phyloP scores from a whole-genome alignment of 1,140 invertebrate species.

The Brachionus calyciflorus region DNA sequence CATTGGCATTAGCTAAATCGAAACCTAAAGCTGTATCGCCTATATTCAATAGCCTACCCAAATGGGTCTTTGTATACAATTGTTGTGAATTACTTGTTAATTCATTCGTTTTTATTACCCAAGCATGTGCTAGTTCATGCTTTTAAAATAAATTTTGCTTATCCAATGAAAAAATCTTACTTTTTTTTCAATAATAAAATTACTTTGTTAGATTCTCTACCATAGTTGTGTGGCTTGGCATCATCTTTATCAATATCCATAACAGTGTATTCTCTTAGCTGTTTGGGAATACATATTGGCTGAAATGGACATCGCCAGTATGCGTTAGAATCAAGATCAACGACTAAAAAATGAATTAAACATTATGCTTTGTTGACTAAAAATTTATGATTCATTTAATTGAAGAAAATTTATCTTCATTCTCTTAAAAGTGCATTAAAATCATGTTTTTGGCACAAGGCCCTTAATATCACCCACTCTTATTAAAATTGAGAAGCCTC shows the following conservation, averaged over 20 bases:
- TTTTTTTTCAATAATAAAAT: constrained; percentile 22
- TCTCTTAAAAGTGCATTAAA: too few relatives aligned
- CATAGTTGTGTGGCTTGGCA: constrained; percentile 61
- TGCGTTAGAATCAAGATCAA: constrained; percentile 74
- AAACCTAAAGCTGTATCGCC: constrained; percentile 89
- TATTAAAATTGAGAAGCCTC: too few relatives aligned
- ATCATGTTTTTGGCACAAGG: too few relatives aligned
- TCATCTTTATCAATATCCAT: constrained; percentile 88
- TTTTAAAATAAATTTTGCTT: constrained; percentile 56
- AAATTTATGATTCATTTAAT: neutral
- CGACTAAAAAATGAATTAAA: constrained; percentile 64
- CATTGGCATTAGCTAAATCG: constrained; percentile 80
- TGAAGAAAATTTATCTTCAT: neutral
- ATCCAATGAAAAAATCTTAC: too few relatives aligned
- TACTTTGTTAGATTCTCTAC: constrained; percentile 54
- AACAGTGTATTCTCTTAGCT: constrained; percentile 85
- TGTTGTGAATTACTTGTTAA: constrained; percentile 70
- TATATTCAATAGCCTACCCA: constrained; percentile 85
- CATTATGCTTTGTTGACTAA: too few relatives aligned
- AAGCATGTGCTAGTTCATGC: constrained; percentile 87
- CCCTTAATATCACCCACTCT: too few relatives aligned
- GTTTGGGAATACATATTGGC: constrained; percentile 81
- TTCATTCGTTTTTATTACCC: constrained; percentile 84
- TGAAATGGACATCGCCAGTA: constrained; percentile 85
- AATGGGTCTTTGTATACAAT: constrained; percentile 71